Evolutionary conservation across 37 sponge, comb jelly and placozoan species (phyloP).

Genomic region (Ephydatia muelleri): DNA sequence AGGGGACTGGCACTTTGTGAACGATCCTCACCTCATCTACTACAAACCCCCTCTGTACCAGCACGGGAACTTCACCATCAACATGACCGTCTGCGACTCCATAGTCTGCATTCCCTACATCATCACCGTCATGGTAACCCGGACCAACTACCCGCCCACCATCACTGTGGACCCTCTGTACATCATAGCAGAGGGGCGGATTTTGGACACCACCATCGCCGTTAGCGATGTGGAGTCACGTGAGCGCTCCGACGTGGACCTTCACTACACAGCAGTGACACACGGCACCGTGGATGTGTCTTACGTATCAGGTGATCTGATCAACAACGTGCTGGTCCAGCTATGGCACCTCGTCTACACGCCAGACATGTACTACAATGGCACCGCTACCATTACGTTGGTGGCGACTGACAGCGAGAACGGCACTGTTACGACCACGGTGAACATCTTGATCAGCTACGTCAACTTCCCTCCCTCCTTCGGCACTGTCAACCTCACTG

Average conservation of each 20-base stretch:
- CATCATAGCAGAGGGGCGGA: background rate
- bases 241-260: too few relatives aligned
- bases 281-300: background rate
- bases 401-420: constrained; percentile 64
- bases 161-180: constrained; percentile 31
- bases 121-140: constrained; percentile 46
- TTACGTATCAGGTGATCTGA: background rate
- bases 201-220: background rate
- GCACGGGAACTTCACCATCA: constrained; percentile 32
- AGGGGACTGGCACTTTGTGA: background rate
- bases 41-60: constrained; percentile 42
- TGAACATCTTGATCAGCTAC: constrained; percentile 52
- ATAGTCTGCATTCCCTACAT: constrained; percentile 34
- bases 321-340: constrained; percentile 42
- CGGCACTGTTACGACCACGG: constrained; percentile 30
- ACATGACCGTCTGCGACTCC: constrained; percentile 71
- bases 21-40: background rate
- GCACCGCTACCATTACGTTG: constrained; percentile 45
- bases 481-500: constrained; percentile 45
- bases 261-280: constrained; percentile 54
- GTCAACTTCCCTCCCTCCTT: constrained; percentile 83
- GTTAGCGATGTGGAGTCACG: background rate
- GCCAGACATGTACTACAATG: constrained; percentile 79
- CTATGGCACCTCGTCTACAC: constrained; percentile 48
- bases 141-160: constrained; percentile 76